Evolutionary conservation across 2,888 invertebrate species (phyloP), one percentile per base, ranked within the genome.

Genomic region (Selenia dentaria): DNA sequence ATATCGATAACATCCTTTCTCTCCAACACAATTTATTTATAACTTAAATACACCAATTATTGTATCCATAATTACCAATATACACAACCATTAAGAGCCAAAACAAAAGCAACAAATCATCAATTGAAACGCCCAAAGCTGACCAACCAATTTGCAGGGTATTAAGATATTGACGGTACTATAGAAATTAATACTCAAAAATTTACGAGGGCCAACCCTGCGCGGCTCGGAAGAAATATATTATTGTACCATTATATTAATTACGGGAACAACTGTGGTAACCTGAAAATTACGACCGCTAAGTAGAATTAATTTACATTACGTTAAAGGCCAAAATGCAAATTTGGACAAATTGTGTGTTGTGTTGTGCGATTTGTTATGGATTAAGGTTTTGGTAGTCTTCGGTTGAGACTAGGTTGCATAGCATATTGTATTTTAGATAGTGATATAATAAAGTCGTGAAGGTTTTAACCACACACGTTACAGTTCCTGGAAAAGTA

Each of bases 211-310:
- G 47, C n/a, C 66, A 73, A 53, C 71, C 68, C 71, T 71, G 32
- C 26, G 26, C 28, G 32, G 48, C 45, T 57, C 45, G 39, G 54
- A 61, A 64, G 62, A 71, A 73, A 74, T 66, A 54, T 67, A 66
- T 67, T 67, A 67, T 64, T 59, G 61, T 56, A 51, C 63, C 58
- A 60, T 67, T 64, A 67, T 63, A 67, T 70, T 72, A 73, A 71
- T 74, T 70, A 67, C 59, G 40, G 51, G 40, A 58, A 58, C 60
- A 62, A 67, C 53, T 67, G 62, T 57, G 59, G 54, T 59, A 63
- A 43, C 62, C 57, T 64, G 54, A 64, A 67, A 66, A 66, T 60
- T 62, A 63, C 54, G 59, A 57, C 48, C 42, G 53, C 39, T 62
- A 59, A 61, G 61, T 59, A 58, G 57, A 67, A 70, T 67, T 69